Percentiles rank a stretch among this genome's conserved stretches.
These are phyloP conservation scores for Opisthocomus hoazin DNA, from an alignment of 2,113 vertebrate species.

Conservation along the genomic window DNA sequence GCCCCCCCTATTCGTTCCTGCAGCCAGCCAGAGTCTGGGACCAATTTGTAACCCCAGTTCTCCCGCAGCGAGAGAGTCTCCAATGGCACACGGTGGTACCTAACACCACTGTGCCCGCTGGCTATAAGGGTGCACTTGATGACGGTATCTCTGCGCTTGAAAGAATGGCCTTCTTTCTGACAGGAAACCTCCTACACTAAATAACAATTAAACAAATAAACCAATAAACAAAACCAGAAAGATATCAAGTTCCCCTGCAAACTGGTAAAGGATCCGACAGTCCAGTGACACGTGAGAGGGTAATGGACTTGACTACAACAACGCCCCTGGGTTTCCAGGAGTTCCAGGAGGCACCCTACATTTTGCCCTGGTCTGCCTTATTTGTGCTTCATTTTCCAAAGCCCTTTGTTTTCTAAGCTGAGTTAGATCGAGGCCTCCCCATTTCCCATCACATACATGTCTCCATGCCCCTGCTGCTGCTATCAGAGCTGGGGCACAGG, in stretches of 20 bases:
- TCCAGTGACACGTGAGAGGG: not conserved
- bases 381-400: not conserved
- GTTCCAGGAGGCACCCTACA: not conserved
- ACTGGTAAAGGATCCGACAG: not conserved
- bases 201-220: not conserved
- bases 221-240: too few species aligned
- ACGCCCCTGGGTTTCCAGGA: not conserved
- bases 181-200: not conserved
- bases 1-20: not conserved
- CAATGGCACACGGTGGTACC: not conserved
- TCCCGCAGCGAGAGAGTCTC: not conserved
- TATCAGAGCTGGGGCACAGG: conserved; percentile 16
- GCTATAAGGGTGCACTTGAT: fast-evolving
- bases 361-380: not conserved
- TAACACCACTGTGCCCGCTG: fast-evolving
- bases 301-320: too few species aligned
- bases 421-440: not conserved
- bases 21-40: fast-evolving
- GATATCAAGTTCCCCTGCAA: not conserved
- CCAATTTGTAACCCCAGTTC: fast-evolving
- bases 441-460: not conserved
- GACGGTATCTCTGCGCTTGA: not conserved
- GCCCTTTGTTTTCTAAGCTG: conserved; percentile 2
- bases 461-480: conserved; percentile 28
- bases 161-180: not conserved